Percentiles rank a stretch among this genome's conserved stretches.
phyloP scores from a whole-genome alignment of 2,113 vertebrate species.

The Actinemys pallida region DNA sequence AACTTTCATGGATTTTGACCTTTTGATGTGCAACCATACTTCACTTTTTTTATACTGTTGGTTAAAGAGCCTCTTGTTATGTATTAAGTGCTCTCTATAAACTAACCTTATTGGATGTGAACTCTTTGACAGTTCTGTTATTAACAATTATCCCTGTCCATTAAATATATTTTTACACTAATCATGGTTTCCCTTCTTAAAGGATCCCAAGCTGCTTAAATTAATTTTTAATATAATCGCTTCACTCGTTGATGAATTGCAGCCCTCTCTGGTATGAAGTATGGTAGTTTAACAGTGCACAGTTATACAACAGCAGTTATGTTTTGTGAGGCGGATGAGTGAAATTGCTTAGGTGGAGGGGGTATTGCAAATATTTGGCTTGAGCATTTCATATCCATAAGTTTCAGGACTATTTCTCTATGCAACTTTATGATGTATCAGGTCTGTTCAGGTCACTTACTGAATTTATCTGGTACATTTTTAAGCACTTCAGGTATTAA shows the following conservation, averaged over 20 bases:
- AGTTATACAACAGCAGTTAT: not conserved
- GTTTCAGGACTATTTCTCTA: not conserved
- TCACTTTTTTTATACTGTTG: not conserved
- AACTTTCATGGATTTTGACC: not conserved
- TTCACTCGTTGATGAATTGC: not conserved
- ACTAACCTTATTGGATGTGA: not conserved
- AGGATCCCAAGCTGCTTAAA: not conserved
- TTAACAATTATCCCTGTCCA: not conserved
- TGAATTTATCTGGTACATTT: not conserved
- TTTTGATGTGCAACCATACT: not conserved
- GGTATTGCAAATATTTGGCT: not conserved
- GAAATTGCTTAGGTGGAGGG: not conserved
- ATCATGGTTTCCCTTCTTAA: not conserved
- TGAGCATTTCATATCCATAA: not conserved
- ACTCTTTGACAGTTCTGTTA: not conserved
- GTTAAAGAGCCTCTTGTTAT: slow-evolving; percentile 7
- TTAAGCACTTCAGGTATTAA: not conserved
- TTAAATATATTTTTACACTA: not conserved
- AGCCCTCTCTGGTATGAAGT: not conserved
- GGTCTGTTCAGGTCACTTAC: not conserved
- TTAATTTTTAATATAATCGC: not conserved
- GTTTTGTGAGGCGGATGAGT: not conserved
- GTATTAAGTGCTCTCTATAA: not conserved
- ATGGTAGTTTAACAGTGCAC: not conserved
- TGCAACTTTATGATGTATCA: not conserved